A percentile compares a stretch with the other conserved stretches of the same genome.
These are phyloP conservation scores for Acanthisitta chloris DNA, from an alignment of 2,113 vertebrate genomes.

Conservation along the genomic window DNA sequence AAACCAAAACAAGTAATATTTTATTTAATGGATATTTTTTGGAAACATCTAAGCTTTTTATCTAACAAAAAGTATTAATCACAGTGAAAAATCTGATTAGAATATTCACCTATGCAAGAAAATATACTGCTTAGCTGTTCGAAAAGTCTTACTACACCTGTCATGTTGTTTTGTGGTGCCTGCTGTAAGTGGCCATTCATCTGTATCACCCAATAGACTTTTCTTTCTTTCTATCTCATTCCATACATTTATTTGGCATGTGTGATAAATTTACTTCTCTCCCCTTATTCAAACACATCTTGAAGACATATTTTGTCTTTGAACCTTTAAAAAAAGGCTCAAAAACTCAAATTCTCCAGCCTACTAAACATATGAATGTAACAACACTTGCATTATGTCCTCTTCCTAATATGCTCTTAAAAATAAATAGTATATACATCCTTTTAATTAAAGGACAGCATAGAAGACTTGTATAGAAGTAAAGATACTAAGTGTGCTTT, in stretches of 20 bases:
- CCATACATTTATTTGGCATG: background rate
- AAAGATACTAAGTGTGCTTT: background rate
- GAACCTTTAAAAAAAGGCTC: background rate
- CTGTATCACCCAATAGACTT: background rate
- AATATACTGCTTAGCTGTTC: background rate
- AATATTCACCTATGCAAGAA: background rate
- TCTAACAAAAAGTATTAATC: background rate
- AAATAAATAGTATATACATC: background rate
- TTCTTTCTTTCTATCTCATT: background rate
- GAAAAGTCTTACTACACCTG: background rate
- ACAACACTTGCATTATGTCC: background rate
- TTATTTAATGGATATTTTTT: background rate
- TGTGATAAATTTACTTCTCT: background rate
- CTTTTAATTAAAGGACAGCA: background rate
- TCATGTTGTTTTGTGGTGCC: background rate
- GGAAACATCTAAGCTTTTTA: background rate
- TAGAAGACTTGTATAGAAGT: background rate
- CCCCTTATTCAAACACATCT: background rate
- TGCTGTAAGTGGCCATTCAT: background rate
- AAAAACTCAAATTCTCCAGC: background rate
- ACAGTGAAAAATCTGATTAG: background rate
- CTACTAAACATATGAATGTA: background rate
- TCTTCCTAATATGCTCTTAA: background rate
- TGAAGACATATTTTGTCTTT: background rate
- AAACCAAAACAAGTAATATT: fast-evolving